Conservation (phyloP, 2,888 invertebrate genomes). For the Scaptodrosophila latifasciaeformis region DNA sequence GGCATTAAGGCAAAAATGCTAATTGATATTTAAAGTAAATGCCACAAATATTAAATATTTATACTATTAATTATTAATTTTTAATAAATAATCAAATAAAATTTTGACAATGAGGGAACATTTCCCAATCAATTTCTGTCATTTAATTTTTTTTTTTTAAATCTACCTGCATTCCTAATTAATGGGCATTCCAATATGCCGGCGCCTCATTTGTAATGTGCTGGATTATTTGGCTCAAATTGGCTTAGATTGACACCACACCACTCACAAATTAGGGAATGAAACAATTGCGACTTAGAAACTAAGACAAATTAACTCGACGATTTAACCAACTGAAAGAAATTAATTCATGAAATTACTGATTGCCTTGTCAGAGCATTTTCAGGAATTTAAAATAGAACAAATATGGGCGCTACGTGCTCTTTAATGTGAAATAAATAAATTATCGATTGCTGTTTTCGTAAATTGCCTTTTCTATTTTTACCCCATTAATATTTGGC, state of each 20-base stretch:
- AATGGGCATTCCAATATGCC: too few species aligned
- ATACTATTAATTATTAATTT: conserved; percentile 37
- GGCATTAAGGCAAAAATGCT: conserved; percentile 42
- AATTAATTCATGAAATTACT: conserved; percentile 36
- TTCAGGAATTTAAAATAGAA: neutral
- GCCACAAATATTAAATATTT: conserved; percentile 28
- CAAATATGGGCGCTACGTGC: too few species aligned
- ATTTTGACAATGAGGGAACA: conserved; percentile 18
- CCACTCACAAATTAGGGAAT: conserved; percentile 39
- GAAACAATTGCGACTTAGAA: conserved; percentile 60
- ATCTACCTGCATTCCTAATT: conserved; percentile 15
- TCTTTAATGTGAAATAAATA: neutral
- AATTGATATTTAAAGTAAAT: conserved; percentile 45
- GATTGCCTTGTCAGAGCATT: conserved; percentile 27
- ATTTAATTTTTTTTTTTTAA: conserved; percentile 9
- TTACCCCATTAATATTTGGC: neutral
- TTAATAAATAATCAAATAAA: conserved; percentile 54
- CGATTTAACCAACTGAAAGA: conserved; percentile 34
- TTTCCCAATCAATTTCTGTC: conserved; percentile 57
- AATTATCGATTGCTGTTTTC: neutral
- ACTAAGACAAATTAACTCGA: conserved; percentile 61
- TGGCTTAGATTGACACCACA: conserved; percentile 34
- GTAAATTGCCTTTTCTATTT: neutral
- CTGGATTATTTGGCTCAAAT: conserved; percentile 26
- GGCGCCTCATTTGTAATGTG: conserved; percentile 53